Evolutionary conservation across 2,888 invertebrate species (phyloP), one percentile per base, ranked within the genome.

Genomic region (Mythimna lalbum): DNA sequence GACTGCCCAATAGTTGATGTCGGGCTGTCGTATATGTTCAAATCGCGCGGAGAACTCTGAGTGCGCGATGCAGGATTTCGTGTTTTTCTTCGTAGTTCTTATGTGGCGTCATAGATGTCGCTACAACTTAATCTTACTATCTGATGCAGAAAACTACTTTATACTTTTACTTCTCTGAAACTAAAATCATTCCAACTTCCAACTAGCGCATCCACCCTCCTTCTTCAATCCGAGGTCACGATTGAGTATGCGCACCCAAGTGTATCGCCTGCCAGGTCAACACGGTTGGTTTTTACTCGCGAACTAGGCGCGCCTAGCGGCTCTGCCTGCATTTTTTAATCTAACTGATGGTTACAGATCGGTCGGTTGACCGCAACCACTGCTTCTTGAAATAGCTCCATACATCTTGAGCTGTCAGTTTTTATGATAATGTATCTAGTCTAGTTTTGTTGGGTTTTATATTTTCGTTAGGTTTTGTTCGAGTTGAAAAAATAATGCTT

Each of bases 261-360:
- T 93, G 95, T 91, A 92, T 93, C 95, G 92, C 92, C 93, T 91
- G 89, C 86, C 91, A 88, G 94, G 94, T 94, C 94, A 93, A 84
- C 86, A 88, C 81, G 89, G 91, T 86, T 88, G 85, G 88, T 92
- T 92, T 90, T 91, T 91, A 87, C 87, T 84, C 31, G 77, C 74
- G 76, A 83, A 90, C 92, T 89, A 91, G 87, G 83, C 82, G 78
- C 87, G 82, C 86, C 88, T 90, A 85, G 85, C 85, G 91, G 89
- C 80, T 88, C 82, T 81, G 81, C 86, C 72, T 84, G 87, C 82
- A 88, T 90, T 90, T 90, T 89, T 84, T 80, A 60, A 75, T 55
- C 71, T 62, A 69, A 73, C 80, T 76, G 79, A 84, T 84, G 78
- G 63, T 81, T 83, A 76, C 72, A 81, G 73, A 80, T 82, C 69